phyloP scores from a whole-genome alignment of 2,113 vertebrate species.

The Daphoenositta chrysoptera region DNA sequence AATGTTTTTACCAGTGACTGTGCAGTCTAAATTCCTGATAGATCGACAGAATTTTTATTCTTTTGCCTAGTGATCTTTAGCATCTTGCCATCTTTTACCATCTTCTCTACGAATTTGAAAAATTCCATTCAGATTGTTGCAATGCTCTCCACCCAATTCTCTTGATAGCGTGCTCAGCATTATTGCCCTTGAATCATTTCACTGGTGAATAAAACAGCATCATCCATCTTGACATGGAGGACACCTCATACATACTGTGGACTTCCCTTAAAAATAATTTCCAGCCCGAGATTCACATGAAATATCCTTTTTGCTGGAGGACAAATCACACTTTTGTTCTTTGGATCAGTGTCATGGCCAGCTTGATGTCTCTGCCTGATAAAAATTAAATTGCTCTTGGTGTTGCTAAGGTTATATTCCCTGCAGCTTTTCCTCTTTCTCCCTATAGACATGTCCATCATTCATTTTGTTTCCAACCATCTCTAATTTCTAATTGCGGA shows the following conservation, averaged over 20 bases:
- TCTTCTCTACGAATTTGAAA: neutral
- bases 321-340: conserved; percentile 5
- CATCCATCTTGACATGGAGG: neutral
- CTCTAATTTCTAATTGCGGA: neutral
- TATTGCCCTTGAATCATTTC: neutral
- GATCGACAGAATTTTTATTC: neutral
- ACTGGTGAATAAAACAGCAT: neutral
- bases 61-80: neutral
- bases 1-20: neutral
- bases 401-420: neutral
- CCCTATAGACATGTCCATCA: neutral
- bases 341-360: neutral
- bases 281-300: neutral
- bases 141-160: neutral
- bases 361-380: neutral
- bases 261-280: neutral
- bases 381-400: neutral
- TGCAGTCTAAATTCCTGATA: neutral
- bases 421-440: neutral
- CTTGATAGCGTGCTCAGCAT: neutral
- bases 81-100: neutral
- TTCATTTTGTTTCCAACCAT: neutral
- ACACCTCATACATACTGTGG: neutral
- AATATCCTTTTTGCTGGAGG: neutral
- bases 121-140: neutral